phyloP scores from a whole-genome alignment of 2,888 invertebrate species.

The Metallyticus violacea region DNA sequence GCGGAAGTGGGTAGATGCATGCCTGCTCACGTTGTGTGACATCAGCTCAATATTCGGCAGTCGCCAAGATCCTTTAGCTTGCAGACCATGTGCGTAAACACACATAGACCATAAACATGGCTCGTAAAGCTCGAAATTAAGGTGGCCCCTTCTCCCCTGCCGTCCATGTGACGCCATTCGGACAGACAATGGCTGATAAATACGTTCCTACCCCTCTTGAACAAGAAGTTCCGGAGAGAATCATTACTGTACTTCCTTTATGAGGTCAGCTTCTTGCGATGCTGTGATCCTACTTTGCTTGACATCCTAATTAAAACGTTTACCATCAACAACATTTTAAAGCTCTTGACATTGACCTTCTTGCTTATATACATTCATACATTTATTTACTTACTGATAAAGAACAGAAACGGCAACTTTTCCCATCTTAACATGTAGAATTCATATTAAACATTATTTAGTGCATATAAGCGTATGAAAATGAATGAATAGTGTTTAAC shows the following conservation, averaged over 20 bases:
- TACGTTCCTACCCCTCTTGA: background rate
- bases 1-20: background rate
- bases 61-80: background rate
- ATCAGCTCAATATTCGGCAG: background rate
- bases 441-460: too few relatives aligned
- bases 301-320: too few relatives aligned
- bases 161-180: background rate
- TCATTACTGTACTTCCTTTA: background rate
- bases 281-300: too few relatives aligned
- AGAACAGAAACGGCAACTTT: too few relatives aligned
- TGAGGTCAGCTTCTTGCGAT: too few relatives aligned
- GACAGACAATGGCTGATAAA: background rate
- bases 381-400: too few relatives aligned
- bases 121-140: background rate
- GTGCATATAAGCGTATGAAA: too few relatives aligned
- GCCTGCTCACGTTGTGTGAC: background rate
- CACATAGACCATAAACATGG: background rate
- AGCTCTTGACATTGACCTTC: too few relatives aligned
- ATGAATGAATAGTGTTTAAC: too few relatives aligned
- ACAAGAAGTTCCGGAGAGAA: background rate
- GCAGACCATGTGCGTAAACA: background rate
- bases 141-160: background rate
- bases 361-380: too few relatives aligned
- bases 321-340: too few relatives aligned
- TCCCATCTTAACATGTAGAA: too few relatives aligned